Percentiles rank a stretch among this genome's conserved stretches.
Evolutionary conservation across 2,797 vertebrate species (phyloP).

Genomic region (Chanos chanos): DNA sequence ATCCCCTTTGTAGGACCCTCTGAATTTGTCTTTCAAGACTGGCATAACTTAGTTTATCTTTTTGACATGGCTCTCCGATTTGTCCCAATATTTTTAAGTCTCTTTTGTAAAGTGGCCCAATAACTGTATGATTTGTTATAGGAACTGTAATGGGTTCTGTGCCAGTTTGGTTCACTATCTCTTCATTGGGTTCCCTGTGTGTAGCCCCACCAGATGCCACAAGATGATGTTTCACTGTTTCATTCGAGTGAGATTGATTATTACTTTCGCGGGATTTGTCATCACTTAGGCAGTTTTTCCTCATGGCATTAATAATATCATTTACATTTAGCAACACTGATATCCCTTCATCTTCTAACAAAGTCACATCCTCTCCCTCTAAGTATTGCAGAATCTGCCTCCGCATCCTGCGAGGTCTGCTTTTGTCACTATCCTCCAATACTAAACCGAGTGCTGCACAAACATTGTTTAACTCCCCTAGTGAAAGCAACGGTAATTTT

Average conservation of each 20-base stretch:
- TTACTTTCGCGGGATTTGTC: no score
- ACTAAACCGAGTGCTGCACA: neutral
- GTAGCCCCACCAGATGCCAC: no score
- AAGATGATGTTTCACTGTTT: no score
- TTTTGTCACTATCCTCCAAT: neutral
- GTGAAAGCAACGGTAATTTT: neutral
- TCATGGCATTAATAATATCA: no score
- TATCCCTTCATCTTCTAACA: neutral
- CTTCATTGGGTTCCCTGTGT: no score
- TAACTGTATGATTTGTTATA: neutral
- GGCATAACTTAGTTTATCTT: neutral
- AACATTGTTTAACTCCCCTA: neutral
- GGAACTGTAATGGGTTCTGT: no score
- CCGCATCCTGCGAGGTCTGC: constrained; percentile 18
- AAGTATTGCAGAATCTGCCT: constrained; percentile 50
- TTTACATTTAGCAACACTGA: no score
- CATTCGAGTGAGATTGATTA: no score
- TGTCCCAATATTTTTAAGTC: constrained; percentile 8
- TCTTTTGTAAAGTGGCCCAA: neutral
- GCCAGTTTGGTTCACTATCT: no score
- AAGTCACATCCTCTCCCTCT: neutral
- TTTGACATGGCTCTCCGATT: no score
- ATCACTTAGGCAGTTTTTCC: no score
- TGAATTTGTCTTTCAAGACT: neutral
- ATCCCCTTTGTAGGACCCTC: neutral